Evolutionary conservation across 2,797 vertebrate species (phyloP).

Genomic region (Pagetopsis macropterus): DNA sequence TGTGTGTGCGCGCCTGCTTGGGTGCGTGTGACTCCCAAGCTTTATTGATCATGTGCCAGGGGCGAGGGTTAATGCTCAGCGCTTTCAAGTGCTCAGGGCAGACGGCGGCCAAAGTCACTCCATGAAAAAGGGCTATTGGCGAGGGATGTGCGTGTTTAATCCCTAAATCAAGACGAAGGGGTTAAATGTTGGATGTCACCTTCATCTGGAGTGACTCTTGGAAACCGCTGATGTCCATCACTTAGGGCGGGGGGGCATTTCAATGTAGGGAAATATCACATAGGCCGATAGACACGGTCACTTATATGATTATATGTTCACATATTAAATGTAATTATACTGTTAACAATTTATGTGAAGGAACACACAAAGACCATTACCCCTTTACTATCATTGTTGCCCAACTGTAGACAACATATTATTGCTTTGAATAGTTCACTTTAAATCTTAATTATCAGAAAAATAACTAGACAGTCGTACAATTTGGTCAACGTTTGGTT

Average conservation of each 20-base stretch:
- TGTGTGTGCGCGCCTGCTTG: background rate
- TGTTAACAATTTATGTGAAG: background rate
- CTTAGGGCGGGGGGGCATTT: background rate
- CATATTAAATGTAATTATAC: background rate
- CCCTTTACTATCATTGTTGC: background rate
- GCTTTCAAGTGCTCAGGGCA: constrained; percentile 64
- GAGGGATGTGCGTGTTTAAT: constrained; percentile 45
- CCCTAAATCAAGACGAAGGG: constrained; percentile 59
- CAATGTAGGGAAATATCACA: background rate
- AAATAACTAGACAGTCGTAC: background rate
- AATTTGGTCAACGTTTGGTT: background rate
- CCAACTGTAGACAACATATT: background rate
- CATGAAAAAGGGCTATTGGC: constrained; percentile 61
- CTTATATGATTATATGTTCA: background rate
- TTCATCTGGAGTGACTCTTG: constrained; percentile 52
- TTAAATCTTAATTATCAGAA: background rate
- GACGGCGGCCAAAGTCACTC: constrained; percentile 65
- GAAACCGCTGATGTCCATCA: constrained; percentile 2
- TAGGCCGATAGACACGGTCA: background rate
- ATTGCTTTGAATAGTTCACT: background rate
- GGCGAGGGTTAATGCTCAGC: constrained; percentile 64
- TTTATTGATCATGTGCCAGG: constrained; percentile 71
- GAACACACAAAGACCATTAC: background rate
- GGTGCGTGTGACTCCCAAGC: constrained; percentile 33
- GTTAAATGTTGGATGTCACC: constrained; percentile 69